A percentile compares a stretch with the other conserved stretches of the same genome.
Evolutionary conservation across 1,140 invertebrate genomes (phyloP).

Genomic region (Drosophila subobscura): DNA sequence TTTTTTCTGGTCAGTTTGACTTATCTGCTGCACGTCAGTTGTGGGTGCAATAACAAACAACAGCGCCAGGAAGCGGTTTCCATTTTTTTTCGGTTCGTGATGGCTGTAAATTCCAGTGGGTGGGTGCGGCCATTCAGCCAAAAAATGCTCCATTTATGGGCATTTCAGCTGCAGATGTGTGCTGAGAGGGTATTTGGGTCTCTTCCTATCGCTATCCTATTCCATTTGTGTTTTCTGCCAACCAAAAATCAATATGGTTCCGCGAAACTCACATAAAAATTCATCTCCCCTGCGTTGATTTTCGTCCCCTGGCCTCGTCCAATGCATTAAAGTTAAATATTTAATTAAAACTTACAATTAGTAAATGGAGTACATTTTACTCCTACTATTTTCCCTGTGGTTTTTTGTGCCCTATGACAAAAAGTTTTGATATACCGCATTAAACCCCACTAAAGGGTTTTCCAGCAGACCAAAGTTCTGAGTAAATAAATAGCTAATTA

Average conservation of each 20-base stretch:
- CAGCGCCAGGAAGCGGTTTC: conserved; percentile 47
- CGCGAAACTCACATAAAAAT: conserved; percentile 28
- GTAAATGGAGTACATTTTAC: conserved; percentile 26
- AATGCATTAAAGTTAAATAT: conserved; percentile 55
- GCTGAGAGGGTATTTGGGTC: no score
- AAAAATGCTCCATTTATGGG: conserved; percentile 53
- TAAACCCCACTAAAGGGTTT: conserved; percentile 19
- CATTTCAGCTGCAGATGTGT: conserved; percentile 15
- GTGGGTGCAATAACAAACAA: conserved; percentile 49
- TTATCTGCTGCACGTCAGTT: conserved; percentile 28
- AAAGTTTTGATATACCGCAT: conserved; percentile 42
- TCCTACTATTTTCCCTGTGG: not conserved
- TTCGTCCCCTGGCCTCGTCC: not conserved
- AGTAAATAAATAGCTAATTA: conserved; percentile 32
- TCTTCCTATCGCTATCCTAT: no score
- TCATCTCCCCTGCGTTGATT: conserved; percentile 17
- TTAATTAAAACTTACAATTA: conserved; percentile 74
- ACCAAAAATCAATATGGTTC: conserved; percentile 53
- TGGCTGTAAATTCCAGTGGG: conserved; percentile 35
- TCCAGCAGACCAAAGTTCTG: conserved; percentile 1
- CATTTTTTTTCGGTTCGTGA: conserved; percentile 43
- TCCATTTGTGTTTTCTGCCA: conserved; percentile 20
- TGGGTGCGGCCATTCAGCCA: conserved; percentile 29
- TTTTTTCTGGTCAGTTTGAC: conserved; percentile 17
- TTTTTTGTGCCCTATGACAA: conserved; percentile 10